A percentile compares a stretch with the other conserved stretches of the same genome.
Evolutionary conservation across 2,888 invertebrate species (phyloP).

Genomic region (Gymnoscelis rufifasciata): DNA sequence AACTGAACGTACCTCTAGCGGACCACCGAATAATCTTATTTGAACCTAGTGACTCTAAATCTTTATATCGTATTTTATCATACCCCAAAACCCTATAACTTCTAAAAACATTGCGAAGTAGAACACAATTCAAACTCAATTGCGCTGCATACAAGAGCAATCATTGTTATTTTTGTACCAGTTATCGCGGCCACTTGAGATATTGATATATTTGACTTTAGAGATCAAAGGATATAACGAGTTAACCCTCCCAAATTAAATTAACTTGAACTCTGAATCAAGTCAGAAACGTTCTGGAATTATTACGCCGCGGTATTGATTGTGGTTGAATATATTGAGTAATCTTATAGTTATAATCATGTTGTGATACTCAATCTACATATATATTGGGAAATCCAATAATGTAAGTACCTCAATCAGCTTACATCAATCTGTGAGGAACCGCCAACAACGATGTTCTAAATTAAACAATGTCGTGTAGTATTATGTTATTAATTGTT

Average conservation of each 20-base stretch:
- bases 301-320: background rate
- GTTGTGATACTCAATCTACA: background rate
- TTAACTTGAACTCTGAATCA: background rate
- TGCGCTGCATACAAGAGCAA: constrained; percentile 32
- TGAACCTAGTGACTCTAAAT: too few relatives aligned
- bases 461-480: too few relatives aligned
- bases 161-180: constrained; percentile 38
- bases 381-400: background rate
- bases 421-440: background rate
- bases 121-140: background rate
- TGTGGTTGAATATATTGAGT: background rate
- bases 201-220: constrained; percentile 12
- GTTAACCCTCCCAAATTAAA: background rate
- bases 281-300: background rate
- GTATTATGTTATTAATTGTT: too few relatives aligned
- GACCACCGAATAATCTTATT: too few relatives aligned
- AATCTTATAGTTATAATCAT: background rate
- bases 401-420: background rate
- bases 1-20: too few relatives aligned
- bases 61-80: too few relatives aligned
- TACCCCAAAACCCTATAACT: too few relatives aligned
- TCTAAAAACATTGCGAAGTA: too few relatives aligned
- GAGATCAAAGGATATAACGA: constrained; percentile 7
- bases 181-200: constrained; percentile 20
- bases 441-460: too few relatives aligned